Percentiles rank a stretch among this genome's conserved stretches.
Conservation (phyloP, 2,888 invertebrate genomes). For the Caenorhabditis afra region DNA sequence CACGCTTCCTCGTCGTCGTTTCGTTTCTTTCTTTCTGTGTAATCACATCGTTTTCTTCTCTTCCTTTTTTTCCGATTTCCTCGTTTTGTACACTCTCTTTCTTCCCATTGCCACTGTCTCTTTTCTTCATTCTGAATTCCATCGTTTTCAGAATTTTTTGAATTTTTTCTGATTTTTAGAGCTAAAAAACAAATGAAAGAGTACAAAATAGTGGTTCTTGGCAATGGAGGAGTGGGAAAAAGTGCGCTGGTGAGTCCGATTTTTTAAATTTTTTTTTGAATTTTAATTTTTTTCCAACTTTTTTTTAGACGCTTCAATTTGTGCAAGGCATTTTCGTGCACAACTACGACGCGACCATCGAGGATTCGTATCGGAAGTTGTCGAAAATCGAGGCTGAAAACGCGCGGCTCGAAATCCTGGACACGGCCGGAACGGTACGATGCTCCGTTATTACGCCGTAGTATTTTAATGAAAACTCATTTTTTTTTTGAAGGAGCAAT, state of each 20-base stretch:
- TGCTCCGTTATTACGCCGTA: too few species aligned
- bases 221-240: constrained; percentile 99
- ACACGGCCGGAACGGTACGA: constrained; percentile 93
- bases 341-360: constrained; percentile 98
- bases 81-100: too few species aligned
- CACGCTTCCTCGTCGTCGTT: constrained; percentile 21
- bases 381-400: constrained; percentile 99
- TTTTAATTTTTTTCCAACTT: not conserved
- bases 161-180: not conserved
- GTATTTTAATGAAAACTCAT: too few species aligned
- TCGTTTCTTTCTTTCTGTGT: constrained; percentile 35
- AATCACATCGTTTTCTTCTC: too few species aligned
- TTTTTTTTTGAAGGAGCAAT: constrained; percentile 87
- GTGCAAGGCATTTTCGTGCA: constrained; percentile 99
- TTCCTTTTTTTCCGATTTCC: constrained; percentile 23
- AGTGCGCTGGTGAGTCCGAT: constrained; percentile 87
- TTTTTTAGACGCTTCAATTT: constrained; percentile 90
- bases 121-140: constrained; percentile 22
- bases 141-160: not conserved
- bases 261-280: not conserved
- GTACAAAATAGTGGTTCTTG: constrained; percentile 99
- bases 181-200: constrained; percentile 89
- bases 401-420: constrained; percentile 98
- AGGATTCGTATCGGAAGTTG: constrained; percentile 99
- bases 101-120: too few species aligned